Conservation (phyloP, 2,797 vertebrate genomes). For the Masticophis lateralis region DNA sequence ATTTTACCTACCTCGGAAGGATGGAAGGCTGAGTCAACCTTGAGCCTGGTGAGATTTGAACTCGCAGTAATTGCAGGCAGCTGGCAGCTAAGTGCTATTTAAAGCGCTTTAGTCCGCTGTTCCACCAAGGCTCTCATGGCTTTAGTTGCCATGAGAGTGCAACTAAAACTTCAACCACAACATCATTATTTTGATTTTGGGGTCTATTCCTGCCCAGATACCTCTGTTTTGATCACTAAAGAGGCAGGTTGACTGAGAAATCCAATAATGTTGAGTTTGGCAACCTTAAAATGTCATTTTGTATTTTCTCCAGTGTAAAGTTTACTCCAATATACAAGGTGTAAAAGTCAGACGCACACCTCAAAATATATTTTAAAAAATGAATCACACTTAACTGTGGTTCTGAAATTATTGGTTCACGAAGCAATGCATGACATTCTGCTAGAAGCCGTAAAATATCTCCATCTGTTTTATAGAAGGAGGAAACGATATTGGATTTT, state of each 20-base stretch:
- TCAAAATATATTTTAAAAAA: constrained; percentile 56
- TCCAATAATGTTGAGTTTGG: not conserved
- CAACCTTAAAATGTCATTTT: constrained; percentile 1
- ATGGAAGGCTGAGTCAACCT: too few relatives aligned
- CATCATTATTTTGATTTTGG: not conserved
- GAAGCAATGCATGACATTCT: constrained; percentile 55
- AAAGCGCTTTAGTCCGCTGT: too few relatives aligned
- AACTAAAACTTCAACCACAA: not conserved
- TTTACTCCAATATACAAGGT: constrained; percentile 48
- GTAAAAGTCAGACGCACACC: constrained; percentile 10
- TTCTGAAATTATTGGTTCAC: constrained; percentile 61
- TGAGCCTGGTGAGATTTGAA: too few relatives aligned
- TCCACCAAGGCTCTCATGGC: too few relatives aligned
- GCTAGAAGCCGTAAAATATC: constrained; percentile 63
- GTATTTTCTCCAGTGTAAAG: not conserved
- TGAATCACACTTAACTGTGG: constrained; percentile 48
- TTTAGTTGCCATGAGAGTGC: not conserved
- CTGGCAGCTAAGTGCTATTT: too few relatives aligned
- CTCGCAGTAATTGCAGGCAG: too few relatives aligned
- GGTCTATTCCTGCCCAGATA: not conserved
- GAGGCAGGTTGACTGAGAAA: not conserved
- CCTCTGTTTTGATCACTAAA: not conserved
- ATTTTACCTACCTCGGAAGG: too few relatives aligned
- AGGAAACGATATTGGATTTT: constrained; percentile 69
- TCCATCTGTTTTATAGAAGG: constrained; percentile 63